These are phyloP conservation scores for Serranus cabrilla DNA, from an alignment of 2,797 vertebrate species.

Conservation along the genomic window DNA sequence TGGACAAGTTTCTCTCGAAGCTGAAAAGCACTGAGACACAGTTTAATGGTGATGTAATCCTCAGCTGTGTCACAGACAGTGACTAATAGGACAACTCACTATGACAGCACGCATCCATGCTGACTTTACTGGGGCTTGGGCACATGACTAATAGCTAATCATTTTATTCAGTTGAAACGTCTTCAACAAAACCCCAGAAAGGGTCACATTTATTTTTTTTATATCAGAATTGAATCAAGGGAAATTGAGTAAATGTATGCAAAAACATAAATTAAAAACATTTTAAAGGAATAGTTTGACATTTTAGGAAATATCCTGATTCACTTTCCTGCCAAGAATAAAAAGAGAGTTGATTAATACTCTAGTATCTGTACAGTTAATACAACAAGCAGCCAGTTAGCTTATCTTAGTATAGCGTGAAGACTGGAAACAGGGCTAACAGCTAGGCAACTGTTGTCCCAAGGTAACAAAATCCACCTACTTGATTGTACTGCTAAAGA, in stretches of 20 bases:
- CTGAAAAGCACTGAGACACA: constrained; percentile 25
- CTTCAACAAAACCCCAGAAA: background rate
- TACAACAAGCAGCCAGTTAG: background rate
- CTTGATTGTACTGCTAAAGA: background rate
- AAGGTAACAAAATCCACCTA: background rate
- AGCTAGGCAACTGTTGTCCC: background rate
- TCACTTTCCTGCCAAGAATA: background rate
- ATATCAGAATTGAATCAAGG: too few species aligned
- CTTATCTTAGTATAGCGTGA: background rate
- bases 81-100: constrained; percentile 51
- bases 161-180: constrained; percentile 21
- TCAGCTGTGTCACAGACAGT: constrained; percentile 44
- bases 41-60: constrained; percentile 40
- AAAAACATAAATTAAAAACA: background rate
- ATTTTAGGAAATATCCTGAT: background rate
- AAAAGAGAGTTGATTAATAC: background rate
- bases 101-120: constrained; percentile 17
- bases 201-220: background rate
- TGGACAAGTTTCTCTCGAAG: constrained; percentile 1
- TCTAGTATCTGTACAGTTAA: background rate
- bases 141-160: constrained; percentile 33
- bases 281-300: background rate
- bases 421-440: background rate
- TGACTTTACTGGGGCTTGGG: background rate
- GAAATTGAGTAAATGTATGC: too few species aligned